A percentile compares a stretch with the other conserved stretches of the same genome.
These are phyloP conservation scores for Anguilla obscura DNA, from an alignment of 2,797 vertebrate genomes.

Conservation along the genomic window DNA sequence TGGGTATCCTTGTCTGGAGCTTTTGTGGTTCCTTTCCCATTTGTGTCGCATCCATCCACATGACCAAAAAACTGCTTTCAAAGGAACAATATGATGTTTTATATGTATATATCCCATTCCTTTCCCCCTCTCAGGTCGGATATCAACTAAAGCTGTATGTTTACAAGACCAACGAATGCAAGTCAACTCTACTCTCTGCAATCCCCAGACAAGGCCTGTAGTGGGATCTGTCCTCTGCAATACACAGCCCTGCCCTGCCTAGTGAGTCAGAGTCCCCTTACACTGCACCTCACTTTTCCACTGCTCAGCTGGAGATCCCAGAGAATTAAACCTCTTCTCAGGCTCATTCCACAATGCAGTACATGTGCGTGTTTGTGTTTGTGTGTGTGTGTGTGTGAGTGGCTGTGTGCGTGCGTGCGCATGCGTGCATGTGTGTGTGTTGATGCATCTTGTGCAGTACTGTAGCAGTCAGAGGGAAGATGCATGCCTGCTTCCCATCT, in stretches of 20 bases:
- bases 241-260: slow-evolving; percentile 86
- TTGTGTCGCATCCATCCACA: background rate
- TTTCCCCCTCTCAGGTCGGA: slow-evolving; percentile 74
- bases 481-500: background rate
- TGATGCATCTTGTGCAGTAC: too few relatives aligned
- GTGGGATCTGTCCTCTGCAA: slow-evolving; percentile 86
- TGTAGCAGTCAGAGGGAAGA: too few relatives aligned
- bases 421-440: background rate
- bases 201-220: slow-evolving; percentile 72
- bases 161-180: slow-evolving; percentile 83
- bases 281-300: background rate
- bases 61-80: background rate
- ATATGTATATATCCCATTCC: background rate
- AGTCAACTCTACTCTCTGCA: slow-evolving; percentile 88
- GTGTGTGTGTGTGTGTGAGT: background rate
- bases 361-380: background rate
- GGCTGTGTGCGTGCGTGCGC: background rate
- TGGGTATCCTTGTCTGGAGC: background rate
- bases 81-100: background rate
- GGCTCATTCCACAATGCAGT: background rate
- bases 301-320: background rate
- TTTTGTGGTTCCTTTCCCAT: background rate
- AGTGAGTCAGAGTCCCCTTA: slow-evolving; percentile 72
- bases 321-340: background rate
- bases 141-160: slow-evolving; percentile 86